These are phyloP conservation scores for Rhodophaea formosa DNA, from an alignment of 2,888 invertebrate species.

Conservation along the genomic window DNA sequence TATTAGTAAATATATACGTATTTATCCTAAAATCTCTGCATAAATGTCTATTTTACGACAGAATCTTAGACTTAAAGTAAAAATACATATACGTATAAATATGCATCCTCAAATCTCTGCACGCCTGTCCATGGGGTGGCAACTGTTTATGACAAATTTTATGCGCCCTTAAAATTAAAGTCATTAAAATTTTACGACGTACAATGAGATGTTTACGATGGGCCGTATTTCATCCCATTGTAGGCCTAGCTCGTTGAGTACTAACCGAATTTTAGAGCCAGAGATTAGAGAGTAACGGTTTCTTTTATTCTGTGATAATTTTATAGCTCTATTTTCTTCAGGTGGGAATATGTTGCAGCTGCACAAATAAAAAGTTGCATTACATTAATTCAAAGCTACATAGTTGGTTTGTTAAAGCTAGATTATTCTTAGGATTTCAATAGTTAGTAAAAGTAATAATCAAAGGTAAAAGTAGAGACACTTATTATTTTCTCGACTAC, in stretches of 20 bases:
- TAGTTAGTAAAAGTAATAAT: no score
- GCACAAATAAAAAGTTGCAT: neutral
- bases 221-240: constrained; percentile 63
- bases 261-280: constrained; percentile 32
- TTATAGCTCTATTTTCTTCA: neutral
- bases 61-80: neutral
- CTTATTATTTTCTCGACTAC: no score
- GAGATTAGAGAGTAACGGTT: constrained; percentile 4
- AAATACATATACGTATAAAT: no score
- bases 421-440: no score
- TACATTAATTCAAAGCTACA: no score
- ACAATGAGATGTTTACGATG: constrained; percentile 58
- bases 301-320: neutral
- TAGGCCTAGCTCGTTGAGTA: constrained; percentile 41
- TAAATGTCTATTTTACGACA: no score
- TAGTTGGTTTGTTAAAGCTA: no score
- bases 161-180: constrained; percentile 51
- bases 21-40: no score
- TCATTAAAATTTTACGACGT: constrained; percentile 57
- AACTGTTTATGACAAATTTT: constrained; percentile 60
- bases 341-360: neutral
- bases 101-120: constrained; percentile 10
- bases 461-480: no score
- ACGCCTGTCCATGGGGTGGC: constrained; percentile 46
- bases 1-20: no score